Conservation (phyloP, 2,888 invertebrate genomes). For the Taphrorychus bicolor region DNA sequence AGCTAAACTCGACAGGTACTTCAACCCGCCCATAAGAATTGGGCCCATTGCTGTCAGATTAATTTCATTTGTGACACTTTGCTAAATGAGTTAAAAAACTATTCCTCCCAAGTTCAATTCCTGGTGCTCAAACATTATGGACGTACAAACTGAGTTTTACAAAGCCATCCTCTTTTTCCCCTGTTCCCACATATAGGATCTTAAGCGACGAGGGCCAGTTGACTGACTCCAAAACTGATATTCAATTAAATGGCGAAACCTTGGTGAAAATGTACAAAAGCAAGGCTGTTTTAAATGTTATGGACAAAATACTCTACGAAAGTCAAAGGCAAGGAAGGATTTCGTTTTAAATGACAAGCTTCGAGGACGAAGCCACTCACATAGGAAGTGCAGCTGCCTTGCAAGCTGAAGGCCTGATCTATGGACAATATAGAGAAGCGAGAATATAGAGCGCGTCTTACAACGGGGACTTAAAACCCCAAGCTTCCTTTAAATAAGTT, state of each 20-base stretch:
- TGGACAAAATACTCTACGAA: conserved; percentile 97
- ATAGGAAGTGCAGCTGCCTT: conserved; percentile 92
- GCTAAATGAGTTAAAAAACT: conserved; percentile 6
- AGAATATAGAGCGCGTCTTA: no score
- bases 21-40: no score
- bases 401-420: conserved; percentile 82
- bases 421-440: conserved; percentile 96
- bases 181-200: conserved; percentile 77
- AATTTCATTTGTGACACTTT: no score
- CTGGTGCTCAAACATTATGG: conserved; percentile 69
- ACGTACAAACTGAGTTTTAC: conserved; percentile 68
- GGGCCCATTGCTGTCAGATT: no score
- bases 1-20: no score
- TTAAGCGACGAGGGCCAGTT: conserved; percentile 76
- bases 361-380: conserved; percentile 96
- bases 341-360: conserved; percentile 99
- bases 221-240: conserved; percentile 65
- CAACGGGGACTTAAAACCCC: no score
- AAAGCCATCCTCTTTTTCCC: conserved; percentile 63
- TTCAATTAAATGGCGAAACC: conserved; percentile 72
- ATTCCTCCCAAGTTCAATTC: conserved; percentile 64
- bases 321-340: conserved; percentile 87
- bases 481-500: no score
- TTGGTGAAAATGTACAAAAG: conserved; percentile 90
- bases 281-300: conserved; percentile 87